phyloP scores from a whole-genome alignment of 2,888 invertebrate species.

The Epinotia nisella region DNA sequence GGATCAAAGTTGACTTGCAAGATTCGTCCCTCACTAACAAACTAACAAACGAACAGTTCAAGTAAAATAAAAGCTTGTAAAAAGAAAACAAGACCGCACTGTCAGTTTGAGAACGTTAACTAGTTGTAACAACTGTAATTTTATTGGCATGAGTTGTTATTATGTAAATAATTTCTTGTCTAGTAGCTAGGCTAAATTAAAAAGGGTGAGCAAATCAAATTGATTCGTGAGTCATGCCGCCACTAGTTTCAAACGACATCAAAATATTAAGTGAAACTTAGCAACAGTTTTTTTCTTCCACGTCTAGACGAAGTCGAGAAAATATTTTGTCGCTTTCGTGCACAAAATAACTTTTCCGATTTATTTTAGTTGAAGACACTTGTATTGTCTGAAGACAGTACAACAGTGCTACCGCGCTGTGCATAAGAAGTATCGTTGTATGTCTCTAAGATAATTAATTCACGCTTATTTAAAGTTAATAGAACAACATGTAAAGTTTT shows the following conservation, averaged over 20 bases:
- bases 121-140: no score
- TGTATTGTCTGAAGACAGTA: constrained; percentile 3
- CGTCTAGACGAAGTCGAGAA: constrained; percentile 23
- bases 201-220: not conserved
- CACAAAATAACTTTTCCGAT: constrained; percentile 1
- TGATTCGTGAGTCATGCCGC: constrained; percentile 12
- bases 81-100: no score
- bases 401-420: not conserved
- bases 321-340: constrained; percentile 12
- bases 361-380: constrained; percentile 10
- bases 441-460: not conserved
- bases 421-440: not conserved
- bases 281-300: constrained; percentile 8
- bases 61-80: no score
- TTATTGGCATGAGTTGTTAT: no score
- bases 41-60: no score
- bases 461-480: not conserved
- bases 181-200: no score
- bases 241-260: not conserved
- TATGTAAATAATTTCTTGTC: no score
- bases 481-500: no score
- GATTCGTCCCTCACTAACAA: no score
- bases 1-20: no score
- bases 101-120: no score
- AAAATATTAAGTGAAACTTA: constrained; percentile 6